Evolutionary conservation across 1,140 invertebrate genomes (phyloP).

Genomic region (Sarcophaga bullata): DNA sequence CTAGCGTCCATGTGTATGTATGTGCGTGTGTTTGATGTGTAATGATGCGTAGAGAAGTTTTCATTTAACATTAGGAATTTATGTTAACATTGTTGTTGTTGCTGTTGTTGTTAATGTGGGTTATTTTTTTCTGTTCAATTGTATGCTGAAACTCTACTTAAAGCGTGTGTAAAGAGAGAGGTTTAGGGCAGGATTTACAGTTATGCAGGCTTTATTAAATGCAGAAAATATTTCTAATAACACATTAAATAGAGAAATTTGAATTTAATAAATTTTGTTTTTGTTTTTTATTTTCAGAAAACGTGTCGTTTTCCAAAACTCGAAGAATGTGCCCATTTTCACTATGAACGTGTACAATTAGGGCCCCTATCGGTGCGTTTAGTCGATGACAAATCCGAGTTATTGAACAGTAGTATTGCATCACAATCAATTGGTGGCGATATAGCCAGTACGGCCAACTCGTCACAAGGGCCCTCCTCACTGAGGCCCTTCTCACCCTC

Average conservation of each 20-base stretch:
- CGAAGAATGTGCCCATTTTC: slow-evolving; percentile 98
- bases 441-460: slow-evolving; percentile 48
- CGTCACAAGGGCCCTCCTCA: slow-evolving; percentile 31
- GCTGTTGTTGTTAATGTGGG: too few species aligned
- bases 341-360: slow-evolving; percentile 93
- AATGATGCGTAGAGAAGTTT: neutral
- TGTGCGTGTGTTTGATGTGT: neutral
- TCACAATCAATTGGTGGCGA: slow-evolving; percentile 63
- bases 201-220: too few species aligned
- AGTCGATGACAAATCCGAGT: slow-evolving; percentile 63
- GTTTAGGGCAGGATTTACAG: too few species aligned
- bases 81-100: neutral
- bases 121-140: neutral
- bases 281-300: slow-evolving; percentile 51
- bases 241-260: neutral
- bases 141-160: slow-evolving; percentile 5
- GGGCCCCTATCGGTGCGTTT: slow-evolving; percentile 76
- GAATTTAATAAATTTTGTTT: neutral
- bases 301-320: slow-evolving; percentile 85
- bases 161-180: neutral
- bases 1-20: neutral
- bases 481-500: slow-evolving; percentile 57
- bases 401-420: slow-evolving; percentile 62
- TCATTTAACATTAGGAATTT: slow-evolving; percentile 3
- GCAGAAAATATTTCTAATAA: neutral